Evolutionary conservation across 1,140 invertebrate species (phyloP), one percentile per base, ranked within the genome.

Genomic region (Hydropsyche tenuis): DNA sequence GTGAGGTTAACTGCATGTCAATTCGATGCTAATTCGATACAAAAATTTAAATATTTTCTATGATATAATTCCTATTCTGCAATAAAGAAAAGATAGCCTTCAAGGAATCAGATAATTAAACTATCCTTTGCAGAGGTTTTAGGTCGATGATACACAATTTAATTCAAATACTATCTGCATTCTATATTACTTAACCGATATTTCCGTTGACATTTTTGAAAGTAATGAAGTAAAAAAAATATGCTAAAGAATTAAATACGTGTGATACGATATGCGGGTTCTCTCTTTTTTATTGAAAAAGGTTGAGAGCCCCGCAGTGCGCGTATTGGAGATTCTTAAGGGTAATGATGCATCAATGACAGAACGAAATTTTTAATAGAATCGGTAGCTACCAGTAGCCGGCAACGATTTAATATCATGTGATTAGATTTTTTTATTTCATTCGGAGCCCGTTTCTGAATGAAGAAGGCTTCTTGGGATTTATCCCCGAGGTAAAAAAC

Each of bases 311-410:
- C 46, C 23, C 43, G 37, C 22, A 27, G n/a, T 16, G 22, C 48
- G 23, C 23, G 64, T 72, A 73, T 60, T 69, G 45, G 64, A 76
- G 75, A 77, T 77, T 74, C 75, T 73, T 74, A 46, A 30, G 70
- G 43, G 68, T 77, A 77, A 77, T 77, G 76, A 77, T 65, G 70
- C 71, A 66, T 73, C 76, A 77, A 77, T 77, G 76, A 77, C 76
- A 77, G 76, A 77, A 75, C 73, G 76, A 74, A 77, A 75, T 77
- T 77, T 77, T 75, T 75, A 75, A 77, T 77, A 77, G 76, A 77
- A 77, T 74, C 76, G 73, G 75, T 74, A 74, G 75, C 75, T 69
- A 74, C 75, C 30, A 73, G 75, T 77, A 77, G 75, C 75, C 70
- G 73, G 70, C 73, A 72, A 73, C 70, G 73, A 73, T 71, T 72